Conservation (phyloP, 1,140 invertebrate species). For the Eubasilissa regina region DNA sequence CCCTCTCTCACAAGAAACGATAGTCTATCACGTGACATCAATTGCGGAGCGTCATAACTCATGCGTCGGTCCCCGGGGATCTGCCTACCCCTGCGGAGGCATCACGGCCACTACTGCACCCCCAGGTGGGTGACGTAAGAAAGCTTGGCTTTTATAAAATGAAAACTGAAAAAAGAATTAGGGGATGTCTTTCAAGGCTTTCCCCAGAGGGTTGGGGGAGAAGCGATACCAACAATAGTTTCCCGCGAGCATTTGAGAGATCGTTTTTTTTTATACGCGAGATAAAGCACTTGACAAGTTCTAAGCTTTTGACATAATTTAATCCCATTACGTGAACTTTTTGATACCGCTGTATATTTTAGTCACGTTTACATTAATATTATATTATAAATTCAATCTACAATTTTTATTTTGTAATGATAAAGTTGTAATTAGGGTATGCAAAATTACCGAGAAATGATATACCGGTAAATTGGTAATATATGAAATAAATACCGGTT, state of each 20-base stretch:
- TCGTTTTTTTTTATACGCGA: not conserved
- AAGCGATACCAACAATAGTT: conserved; percentile 35
- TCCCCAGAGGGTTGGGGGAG: conserved; percentile 7
- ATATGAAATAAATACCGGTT: too few species aligned
- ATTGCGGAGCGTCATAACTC: conserved; percentile 40
- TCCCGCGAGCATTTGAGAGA: not conserved
- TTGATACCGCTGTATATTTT: too few species aligned
- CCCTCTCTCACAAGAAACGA: not conserved
- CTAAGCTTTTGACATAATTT: not conserved
- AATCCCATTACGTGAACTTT: too few species aligned
- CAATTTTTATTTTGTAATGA: too few species aligned
- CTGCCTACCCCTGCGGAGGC: conserved; percentile 17
- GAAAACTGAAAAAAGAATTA: conserved; percentile 30
- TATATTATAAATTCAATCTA: too few species aligned
- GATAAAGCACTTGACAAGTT: conserved; percentile 14
- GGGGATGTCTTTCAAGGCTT: conserved; percentile 16
- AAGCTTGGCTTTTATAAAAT: conserved; percentile 32
- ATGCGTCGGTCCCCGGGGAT: conserved; percentile 23
- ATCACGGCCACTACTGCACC: not conserved
- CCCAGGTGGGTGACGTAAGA: conserved; percentile 1
- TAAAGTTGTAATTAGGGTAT: too few species aligned
- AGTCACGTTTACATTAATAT: too few species aligned
- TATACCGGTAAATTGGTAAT: too few species aligned
- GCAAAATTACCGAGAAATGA: too few species aligned
- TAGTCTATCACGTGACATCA: conserved; percentile 44